Evolutionary conservation across 2,797 vertebrate genomes (phyloP), one percentile per base, ranked within the genome.

Genomic region (Micrastur ruficollis): DNA sequence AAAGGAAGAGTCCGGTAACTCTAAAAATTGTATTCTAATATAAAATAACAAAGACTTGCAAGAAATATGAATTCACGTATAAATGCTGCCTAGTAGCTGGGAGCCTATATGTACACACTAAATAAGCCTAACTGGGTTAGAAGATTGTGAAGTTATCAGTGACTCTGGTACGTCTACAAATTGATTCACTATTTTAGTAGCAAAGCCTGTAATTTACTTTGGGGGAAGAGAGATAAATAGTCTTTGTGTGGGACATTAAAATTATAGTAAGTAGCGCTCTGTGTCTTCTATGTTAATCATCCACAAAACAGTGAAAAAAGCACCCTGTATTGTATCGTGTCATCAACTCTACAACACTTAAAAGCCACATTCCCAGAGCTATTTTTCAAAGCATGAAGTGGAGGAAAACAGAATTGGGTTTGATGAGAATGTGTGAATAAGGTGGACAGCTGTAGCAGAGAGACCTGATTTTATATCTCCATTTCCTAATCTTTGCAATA

Each of bases 221-320:
- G 49, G 62, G 59, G 53, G 56, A 89, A 90, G 92, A 92, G 70
- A 87, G 65, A 74, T 29, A 90, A 92, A 87, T 74, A 87, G 72
- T 81, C 74, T 84, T 91, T 62, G 59, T 76, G 88, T 81, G 78
- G 83, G 88, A 95, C 88, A 92, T 86, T 46, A 71, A 84, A 81
- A 62, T 88, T 90, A 56, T n/a, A 89, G 93, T 67, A 89, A 96
- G 74, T 58, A 86, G 38, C 50, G 36, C 62, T 92, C 94, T 52
- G 55, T 71, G 62, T 65, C 46, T 91, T 93, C 92, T 95, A 92
- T 95, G 96, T 93, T 93, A 84, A 80, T 89, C 68, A 75, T 59
- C 58, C 63, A 40, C 20, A 70, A 65, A 95, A 83, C 52, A 62
- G 44, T 50, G 74, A 56, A n/a, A 94, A 59, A 79, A 65, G 25